These are phyloP conservation scores for Prunella strophiata DNA, from an alignment of 2,797 vertebrate species.

Conservation along the genomic window DNA sequence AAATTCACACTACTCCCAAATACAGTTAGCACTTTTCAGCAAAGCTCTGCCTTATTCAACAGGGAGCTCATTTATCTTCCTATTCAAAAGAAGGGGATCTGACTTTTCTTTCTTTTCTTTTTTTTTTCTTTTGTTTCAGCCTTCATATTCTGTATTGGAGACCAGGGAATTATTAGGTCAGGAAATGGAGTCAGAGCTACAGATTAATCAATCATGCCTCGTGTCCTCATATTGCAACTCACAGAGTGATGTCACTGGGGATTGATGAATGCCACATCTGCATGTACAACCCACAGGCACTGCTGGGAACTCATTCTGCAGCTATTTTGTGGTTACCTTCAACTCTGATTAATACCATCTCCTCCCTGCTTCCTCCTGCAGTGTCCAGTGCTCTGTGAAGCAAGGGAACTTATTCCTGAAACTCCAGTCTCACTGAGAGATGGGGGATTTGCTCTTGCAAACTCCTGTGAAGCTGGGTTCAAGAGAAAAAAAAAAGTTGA, in stretches of 20 bases:
- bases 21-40: conserved; percentile 25
- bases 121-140: conserved; percentile 18
- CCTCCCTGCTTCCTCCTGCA: not conserved
- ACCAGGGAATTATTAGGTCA: conserved; percentile 37
- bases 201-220: conserved; percentile 48
- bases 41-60: conserved; percentile 17
- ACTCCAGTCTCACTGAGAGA: not conserved
- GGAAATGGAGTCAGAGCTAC: conserved; percentile 42
- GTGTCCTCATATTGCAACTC: conserved; percentile 38
- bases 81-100: not conserved
- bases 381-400: not conserved
- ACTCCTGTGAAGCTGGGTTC: accelerated
- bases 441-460: accelerated
- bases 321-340: conserved; percentile 42
- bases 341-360: conserved; percentile 27
- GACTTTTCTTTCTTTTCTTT: not conserved
- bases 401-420: not conserved
- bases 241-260: conserved; percentile 39
- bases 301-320: conserved; percentile 8
- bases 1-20: not conserved
- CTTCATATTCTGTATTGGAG: not conserved
- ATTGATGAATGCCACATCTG: conserved; percentile 50
- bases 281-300: conserved; percentile 12
- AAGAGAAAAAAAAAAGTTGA: not conserved
- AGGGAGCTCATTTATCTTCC: conserved; percentile 47